phyloP scores from a whole-genome alignment of 2,888 invertebrate species.

The Drosophila maculinotata region DNA sequence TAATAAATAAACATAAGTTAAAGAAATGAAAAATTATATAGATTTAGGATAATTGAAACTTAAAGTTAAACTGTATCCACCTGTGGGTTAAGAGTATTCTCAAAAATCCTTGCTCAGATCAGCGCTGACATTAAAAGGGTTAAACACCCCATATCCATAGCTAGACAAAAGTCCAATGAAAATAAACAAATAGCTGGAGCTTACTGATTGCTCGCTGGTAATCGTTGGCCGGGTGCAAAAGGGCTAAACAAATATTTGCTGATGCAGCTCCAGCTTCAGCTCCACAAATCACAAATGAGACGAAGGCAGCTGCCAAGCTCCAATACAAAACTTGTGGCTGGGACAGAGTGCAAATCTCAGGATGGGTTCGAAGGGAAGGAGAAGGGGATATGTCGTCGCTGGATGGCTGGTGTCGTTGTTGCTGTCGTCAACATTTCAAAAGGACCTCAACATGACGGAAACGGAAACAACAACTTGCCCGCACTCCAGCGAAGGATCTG shows the following conservation, averaged over 20 bases:
- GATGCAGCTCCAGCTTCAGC: conserved; percentile 57
- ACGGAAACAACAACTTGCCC: conserved; percentile 78
- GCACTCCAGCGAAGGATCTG: conserved; percentile 24
- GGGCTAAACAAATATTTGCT: conserved; percentile 76
- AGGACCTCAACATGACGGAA: conserved; percentile 74
- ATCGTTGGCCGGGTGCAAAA: conserved; percentile 63
- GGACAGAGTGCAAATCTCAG: conserved; percentile 10
- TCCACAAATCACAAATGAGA: conserved; percentile 63
- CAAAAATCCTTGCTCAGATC: neutral
- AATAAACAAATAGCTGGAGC: conserved; percentile 54
- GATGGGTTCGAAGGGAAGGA: conserved; percentile 33
- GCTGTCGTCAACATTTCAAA: conserved; percentile 58
- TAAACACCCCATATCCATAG: conserved; percentile 31
- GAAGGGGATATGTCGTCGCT: conserved; percentile 22
- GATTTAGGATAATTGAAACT: too few species aligned
- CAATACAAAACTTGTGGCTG: conserved; percentile 30
- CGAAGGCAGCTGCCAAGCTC: conserved; percentile 23
- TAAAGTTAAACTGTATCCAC: too few species aligned
- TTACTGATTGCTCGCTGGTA: conserved; percentile 23
- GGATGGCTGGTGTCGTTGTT: conserved; percentile 10
- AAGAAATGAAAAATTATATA: too few species aligned
- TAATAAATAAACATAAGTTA: too few species aligned
- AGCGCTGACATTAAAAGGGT: conserved; percentile 39
- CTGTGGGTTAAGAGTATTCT: too few species aligned
- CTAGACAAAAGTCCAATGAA: conserved; percentile 50